Conservation (phyloP, 2,113 vertebrate species). For the Typhlomys cinereus region DNA sequence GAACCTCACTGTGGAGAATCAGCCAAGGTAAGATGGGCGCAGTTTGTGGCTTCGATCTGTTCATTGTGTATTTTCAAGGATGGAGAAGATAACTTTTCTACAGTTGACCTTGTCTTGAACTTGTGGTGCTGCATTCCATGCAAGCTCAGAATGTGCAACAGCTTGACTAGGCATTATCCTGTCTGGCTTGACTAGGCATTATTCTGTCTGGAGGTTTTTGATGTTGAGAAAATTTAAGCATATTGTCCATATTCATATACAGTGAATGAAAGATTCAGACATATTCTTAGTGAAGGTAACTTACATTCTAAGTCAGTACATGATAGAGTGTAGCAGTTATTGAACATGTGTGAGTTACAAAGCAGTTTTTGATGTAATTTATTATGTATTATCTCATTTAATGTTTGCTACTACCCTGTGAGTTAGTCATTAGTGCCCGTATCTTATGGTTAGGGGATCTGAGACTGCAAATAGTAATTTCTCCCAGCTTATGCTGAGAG, state of each 20-base stretch:
- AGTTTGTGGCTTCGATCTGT: not conserved
- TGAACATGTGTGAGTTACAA: constrained; percentile 27
- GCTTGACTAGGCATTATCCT: not conserved
- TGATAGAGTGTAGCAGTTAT: not conserved
- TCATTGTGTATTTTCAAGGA: not conserved
- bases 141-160: not conserved
- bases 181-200: not conserved
- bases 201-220: not conserved
- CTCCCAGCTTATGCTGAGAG: not conserved
- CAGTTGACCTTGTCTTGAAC: not conserved
- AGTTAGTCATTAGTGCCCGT: not conserved
- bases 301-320: not conserved
- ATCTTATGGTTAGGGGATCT: not conserved
- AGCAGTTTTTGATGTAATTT: constrained; percentile 10
- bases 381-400: constrained; percentile 13
- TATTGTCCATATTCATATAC: not conserved
- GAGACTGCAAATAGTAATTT: not conserved
- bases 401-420: not conserved
- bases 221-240: not conserved
- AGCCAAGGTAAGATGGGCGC: constrained; percentile 89
- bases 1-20: constrained; percentile 92
- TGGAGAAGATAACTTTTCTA: not conserved
- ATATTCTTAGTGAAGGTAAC: not conserved
- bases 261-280: not conserved
- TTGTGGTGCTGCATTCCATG: not conserved